Conservation (phyloP, 2,797 vertebrate genomes). For the Anableps anableps region DNA sequence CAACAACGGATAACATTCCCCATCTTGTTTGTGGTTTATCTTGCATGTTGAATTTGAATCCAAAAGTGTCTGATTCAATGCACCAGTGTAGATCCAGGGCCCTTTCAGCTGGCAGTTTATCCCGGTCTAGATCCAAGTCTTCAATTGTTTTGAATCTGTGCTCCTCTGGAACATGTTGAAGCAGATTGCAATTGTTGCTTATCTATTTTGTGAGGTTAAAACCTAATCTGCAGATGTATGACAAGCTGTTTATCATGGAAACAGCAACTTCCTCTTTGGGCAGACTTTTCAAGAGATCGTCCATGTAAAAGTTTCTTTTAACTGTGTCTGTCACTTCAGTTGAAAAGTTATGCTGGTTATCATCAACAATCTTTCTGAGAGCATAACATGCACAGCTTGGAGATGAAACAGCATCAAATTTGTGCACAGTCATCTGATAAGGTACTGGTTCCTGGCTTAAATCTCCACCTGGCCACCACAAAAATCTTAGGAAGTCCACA, state of each 20-base stretch:
- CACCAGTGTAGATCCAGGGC: neutral
- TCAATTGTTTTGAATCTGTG: neutral
- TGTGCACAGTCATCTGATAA: neutral
- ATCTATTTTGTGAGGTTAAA: neutral
- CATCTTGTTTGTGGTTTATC: neutral
- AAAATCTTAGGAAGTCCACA: neutral
- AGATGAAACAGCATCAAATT: neutral
- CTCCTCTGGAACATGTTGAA: neutral
- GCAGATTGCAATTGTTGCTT: neutral
- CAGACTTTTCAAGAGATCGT: neutral
- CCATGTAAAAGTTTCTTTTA: neutral
- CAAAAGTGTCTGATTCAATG: neutral
- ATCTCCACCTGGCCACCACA: neutral
- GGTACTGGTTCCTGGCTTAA: neutral
- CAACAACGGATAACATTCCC: neutral
- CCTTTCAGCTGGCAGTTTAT: neutral
- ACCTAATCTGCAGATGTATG: neutral
- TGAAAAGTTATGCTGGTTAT: neutral
- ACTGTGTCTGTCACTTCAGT: neutral
- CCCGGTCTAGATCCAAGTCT: slow-evolving; percentile 4
- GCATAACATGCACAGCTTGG: neutral
- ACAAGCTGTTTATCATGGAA: neutral
- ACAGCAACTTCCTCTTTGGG: neutral
- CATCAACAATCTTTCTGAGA: neutral
- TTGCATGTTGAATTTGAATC: neutral